Conservation (phyloP, 2,113 vertebrate genomes). For the Aegotheles bennettii region DNA sequence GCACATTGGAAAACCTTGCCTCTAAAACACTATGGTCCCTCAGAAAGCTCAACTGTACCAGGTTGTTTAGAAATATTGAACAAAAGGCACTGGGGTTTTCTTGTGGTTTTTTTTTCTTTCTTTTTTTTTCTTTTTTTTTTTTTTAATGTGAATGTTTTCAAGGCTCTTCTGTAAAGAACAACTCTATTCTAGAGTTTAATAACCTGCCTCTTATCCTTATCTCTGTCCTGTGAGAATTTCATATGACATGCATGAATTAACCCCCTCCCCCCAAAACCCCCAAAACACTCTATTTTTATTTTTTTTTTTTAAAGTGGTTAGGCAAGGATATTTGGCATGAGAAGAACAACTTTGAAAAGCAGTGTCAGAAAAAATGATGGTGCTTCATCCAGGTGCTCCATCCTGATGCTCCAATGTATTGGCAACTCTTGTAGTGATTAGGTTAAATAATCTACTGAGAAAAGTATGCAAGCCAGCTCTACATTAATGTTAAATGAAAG, state of each 20-base stretch:
- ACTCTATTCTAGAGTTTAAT: not conserved
- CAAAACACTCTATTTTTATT: not conserved
- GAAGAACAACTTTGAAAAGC: not conserved
- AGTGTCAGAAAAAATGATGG: not conserved
- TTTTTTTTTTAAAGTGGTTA: not conserved
- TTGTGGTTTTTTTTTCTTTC: not conserved
- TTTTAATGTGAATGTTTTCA: not conserved
- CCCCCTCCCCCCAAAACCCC: fast-evolving
- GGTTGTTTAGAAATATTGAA: not conserved
- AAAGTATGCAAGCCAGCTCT: not conserved
- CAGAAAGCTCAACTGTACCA: not conserved
- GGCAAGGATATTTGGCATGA: not conserved
- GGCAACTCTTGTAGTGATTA: not conserved
- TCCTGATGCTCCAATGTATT: not conserved
- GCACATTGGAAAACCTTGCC: not conserved
- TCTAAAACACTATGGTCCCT: not conserved
- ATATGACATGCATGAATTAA: not conserved
- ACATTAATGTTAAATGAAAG: not conserved
- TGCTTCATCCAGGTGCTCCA: not conserved
- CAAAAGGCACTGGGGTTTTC: fast-evolving
- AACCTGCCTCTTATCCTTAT: not conserved
- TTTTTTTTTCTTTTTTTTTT: not conserved
- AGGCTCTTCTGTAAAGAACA: not conserved
- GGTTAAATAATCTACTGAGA: not conserved
- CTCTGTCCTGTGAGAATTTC: not conserved